Percentiles rank a stretch among this genome's conserved stretches.
phyloP scores from a whole-genome alignment of 2,797 vertebrate species.

The Iguana delicatissima region DNA sequence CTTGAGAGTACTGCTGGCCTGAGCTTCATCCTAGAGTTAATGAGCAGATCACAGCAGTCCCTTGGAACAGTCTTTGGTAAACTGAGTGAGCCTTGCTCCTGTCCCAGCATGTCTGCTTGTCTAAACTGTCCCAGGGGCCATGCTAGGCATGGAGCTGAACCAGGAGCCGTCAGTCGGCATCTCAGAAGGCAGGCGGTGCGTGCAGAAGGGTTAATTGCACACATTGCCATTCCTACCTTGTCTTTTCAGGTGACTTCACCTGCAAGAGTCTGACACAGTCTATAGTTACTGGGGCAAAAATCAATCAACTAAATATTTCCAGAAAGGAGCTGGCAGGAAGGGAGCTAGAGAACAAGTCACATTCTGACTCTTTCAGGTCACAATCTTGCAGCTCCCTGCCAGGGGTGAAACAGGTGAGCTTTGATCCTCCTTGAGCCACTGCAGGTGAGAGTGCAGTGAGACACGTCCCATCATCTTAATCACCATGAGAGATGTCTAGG shows the following conservation, averaged over 20 bases:
- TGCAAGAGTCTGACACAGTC: neutral
- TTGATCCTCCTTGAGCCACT: slow-evolving; percentile 1
- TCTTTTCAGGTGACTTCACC: slow-evolving; percentile 12
- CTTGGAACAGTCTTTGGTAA: neutral
- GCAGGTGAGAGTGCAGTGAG: slow-evolving; percentile 69
- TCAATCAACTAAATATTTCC: neutral
- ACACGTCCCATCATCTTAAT: slow-evolving; percentile 72
- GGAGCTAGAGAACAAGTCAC: fast-evolving
- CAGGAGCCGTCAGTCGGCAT: neutral
- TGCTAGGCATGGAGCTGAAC: neutral
- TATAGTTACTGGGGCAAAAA: neutral
- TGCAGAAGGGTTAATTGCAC: slow-evolving; percentile 27
- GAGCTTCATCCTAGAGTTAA: neutral
- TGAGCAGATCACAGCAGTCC: neutral
- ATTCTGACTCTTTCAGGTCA: neutral
- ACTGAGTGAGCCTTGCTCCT: neutral
- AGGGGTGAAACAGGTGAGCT: slow-evolving; percentile 55
- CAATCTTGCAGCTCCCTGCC: fast-evolving
- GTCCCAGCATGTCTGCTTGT: neutral
- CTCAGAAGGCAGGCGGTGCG: neutral
- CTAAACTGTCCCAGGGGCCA: slow-evolving; percentile 1
- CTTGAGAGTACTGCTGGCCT: neutral
- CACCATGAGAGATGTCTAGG: slow-evolving; percentile 77
- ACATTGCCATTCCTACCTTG: neutral
- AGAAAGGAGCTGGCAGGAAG: neutral